Base-by-base conservation (phyloP, 2,113 vertebrate species). In the Chionodraco myersi region DNA sequence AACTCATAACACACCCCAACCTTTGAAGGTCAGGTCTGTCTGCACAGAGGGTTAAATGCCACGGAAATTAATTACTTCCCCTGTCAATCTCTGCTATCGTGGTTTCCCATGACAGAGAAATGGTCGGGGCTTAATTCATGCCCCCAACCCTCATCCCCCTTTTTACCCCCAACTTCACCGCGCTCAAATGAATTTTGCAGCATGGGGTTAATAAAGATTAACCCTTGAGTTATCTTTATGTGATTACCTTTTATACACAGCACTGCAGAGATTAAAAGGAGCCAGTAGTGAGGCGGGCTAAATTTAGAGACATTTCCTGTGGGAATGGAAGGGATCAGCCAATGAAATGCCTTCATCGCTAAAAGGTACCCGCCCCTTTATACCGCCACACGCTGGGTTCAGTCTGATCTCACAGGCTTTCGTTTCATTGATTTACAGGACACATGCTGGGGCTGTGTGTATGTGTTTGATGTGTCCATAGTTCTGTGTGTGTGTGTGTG, bases 61-160 rank as follows among this genome's bases (percentile, higher is more conserved):
- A 91, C 68, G 80, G 71, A 92, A 92, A 93, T 91, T 81, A 89
- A 94, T 93, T 88, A 89, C 81, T 87, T 88, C 59, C 66, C 34
- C 85, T 86, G 88, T 92, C 90, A 93, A 75, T 90, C 90, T 87
- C 64, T 61, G 79, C 88, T 80, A 83, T 87, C 44, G 2, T 66
- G 48, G 75, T 75, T 91, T 81, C 82, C 86, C 88, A 84, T 83
- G 69, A 84, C 72, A 69, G 65, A 30, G 76, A 81, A 75, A 74
- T 47, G 66, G 56, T 3, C 6, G 68, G 64, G 51, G 56, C 16
- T 85, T 86, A 77, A 77, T 86, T 79, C 53, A 52, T 41, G 4
- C 36, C 34, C 59, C 73, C 73, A 34, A 68, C 30, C 59, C 30
- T 45, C 48, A n/a, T 6, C 23, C 10, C 61, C 57, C 45, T 41